A percentile compares a stretch with the other conserved stretches of the same genome.
Evolutionary conservation across 1,140 invertebrate species (phyloP).

Genomic region (Grapholita molesta): DNA sequence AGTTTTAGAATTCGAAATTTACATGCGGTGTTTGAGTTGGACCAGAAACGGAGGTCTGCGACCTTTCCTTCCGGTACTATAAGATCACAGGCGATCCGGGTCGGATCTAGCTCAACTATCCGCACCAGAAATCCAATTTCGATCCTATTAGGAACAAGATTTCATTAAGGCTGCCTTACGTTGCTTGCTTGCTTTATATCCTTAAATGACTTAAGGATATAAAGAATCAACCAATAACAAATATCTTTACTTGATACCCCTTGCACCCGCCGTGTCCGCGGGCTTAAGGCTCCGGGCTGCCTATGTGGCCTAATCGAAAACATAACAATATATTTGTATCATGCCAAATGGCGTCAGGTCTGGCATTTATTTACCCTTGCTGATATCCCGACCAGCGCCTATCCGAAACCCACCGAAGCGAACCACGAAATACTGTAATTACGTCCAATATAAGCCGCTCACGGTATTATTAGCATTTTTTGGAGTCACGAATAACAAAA

Average conservation of each 20-base stretch:
- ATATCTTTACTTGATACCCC: too few relatives aligned
- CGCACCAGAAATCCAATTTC: background rate
- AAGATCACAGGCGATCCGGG: background rate
- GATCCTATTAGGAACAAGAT: background rate
- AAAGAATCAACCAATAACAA: too few relatives aligned
- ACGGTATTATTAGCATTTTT: conserved; percentile 39
- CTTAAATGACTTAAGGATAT: too few relatives aligned
- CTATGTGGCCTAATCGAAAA: background rate
- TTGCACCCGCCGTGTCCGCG: background rate
- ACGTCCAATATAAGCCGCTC: conserved; percentile 36
- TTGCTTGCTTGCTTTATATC: too few relatives aligned
- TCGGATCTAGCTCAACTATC: background rate
- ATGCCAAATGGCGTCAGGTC: conserved; percentile 2
- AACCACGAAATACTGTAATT: conserved; percentile 40
- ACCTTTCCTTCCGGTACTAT: background rate
- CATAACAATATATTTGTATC: conserved; percentile 5
- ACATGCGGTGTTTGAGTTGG: too few relatives aligned
- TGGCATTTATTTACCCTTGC: conserved; percentile 18
- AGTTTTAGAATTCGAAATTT: too few relatives aligned
- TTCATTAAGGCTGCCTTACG: too few relatives aligned
- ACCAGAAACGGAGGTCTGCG: background rate
- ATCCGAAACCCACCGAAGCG: conserved; percentile 30
- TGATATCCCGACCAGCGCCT: conserved; percentile 18
- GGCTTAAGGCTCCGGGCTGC: background rate
- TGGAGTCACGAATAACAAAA: conserved; percentile 22